Conservation (phyloP, 2,797 vertebrate species). For the Hylomyscus alleni region DNA sequence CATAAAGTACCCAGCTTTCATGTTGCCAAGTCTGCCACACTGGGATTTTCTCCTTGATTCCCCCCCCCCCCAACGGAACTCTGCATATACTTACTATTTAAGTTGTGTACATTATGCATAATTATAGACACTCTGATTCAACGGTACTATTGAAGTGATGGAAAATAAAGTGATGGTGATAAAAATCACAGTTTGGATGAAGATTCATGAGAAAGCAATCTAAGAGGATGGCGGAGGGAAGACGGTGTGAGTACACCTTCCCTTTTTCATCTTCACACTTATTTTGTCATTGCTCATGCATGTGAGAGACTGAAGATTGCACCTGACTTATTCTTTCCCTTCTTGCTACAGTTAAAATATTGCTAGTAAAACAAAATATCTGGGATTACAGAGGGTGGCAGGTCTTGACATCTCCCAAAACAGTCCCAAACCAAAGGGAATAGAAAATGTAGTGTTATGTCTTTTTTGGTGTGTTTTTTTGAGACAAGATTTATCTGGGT, state of each 20-base stretch:
- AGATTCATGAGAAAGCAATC: constrained; percentile 45
- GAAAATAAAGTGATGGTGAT: constrained; percentile 27
- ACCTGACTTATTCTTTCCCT: neutral
- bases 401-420: neutral
- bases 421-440: constrained; percentile 47
- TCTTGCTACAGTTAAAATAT: neutral
- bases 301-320: constrained; percentile 11
- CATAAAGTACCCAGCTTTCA: constrained; percentile 78
- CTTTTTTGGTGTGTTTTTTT: neutral
- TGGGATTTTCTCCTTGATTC: constrained; percentile 22
- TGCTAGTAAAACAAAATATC: neutral
- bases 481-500: neutral
- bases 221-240: constrained; percentile 12
- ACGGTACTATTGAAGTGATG: neutral
- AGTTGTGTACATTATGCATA: constrained; percentile 27
- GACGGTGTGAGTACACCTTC: constrained; percentile 48
- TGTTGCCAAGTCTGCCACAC: constrained; percentile 48
- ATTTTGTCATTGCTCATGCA: constrained; percentile 51
- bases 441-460: neutral
- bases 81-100: constrained; percentile 26
- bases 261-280: neutral
- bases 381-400: neutral
- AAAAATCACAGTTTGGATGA: constrained; percentile 51
- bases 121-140: constrained; percentile 8
- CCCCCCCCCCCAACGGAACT: neutral